Evolutionary conservation across 2,113 vertebrate genomes (phyloP).

Genomic region (Vimba vimba): DNA sequence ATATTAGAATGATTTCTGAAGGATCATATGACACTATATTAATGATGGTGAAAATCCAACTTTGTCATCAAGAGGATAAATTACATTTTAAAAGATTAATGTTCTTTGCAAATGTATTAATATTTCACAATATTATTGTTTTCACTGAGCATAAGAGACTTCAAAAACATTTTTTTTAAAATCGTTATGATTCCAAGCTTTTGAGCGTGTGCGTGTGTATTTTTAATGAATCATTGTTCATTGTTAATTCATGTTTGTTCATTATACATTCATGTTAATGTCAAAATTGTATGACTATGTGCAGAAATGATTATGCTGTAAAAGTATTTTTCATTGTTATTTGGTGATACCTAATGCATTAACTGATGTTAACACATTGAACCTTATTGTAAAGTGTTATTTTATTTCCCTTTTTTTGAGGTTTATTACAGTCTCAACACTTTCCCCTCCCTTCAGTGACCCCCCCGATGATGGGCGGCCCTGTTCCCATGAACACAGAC

Average conservation of each 20-base stretch:
- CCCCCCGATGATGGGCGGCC: constrained; percentile 93
- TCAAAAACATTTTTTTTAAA: background rate
- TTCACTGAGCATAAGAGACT: background rate
- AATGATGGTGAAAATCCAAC: background rate
- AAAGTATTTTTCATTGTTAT: background rate
- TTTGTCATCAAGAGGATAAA: background rate
- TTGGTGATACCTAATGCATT: background rate
- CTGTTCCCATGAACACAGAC: constrained; percentile 94
- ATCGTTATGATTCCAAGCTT: background rate
- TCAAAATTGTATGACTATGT: background rate
- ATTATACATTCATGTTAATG: background rate
- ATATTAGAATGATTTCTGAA: background rate
- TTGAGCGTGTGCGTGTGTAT: background rate
- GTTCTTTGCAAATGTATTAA: no score
- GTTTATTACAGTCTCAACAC: constrained; percentile 43
- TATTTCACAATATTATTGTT: no score
- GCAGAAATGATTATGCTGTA: background rate
- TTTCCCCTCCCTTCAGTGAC: constrained; percentile 84
- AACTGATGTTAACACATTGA: background rate
- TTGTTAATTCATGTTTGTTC: background rate
- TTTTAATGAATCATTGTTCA: background rate
- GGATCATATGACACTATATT: background rate
- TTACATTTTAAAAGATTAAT: background rate
- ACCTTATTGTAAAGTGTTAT: constrained; percentile 12
- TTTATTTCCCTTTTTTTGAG: constrained; percentile 27